Evolutionary conservation across 2,888 invertebrate species (phyloP).

Genomic region (Andrena bicolor): DNA sequence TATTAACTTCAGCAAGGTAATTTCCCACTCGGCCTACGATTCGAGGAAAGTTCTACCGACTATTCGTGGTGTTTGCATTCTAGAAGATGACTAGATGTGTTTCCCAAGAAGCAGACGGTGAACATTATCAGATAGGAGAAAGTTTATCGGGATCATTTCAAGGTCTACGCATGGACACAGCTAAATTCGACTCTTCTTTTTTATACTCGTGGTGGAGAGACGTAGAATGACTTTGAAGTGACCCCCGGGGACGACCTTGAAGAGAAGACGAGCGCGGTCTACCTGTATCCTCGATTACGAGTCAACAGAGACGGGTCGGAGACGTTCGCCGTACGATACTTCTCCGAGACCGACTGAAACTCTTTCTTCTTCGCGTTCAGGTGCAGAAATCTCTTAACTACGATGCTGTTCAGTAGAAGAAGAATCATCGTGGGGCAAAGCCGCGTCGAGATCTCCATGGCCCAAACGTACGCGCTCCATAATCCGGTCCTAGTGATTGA

Average conservation of each 20-base stretch:
- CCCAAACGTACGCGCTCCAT: slow-evolving; percentile 63
- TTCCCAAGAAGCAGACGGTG: not conserved
- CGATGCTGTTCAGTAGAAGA: slow-evolving; percentile 55
- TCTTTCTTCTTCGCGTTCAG: slow-evolving; percentile 59
- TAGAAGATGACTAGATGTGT: not conserved
- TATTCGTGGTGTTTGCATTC: not conserved
- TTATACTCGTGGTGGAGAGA: not conserved
- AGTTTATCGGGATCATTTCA: not conserved
- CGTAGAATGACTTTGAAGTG: not conserved
- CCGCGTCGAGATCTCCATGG: slow-evolving; percentile 52
- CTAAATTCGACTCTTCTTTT: not conserved
- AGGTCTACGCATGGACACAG: not conserved
- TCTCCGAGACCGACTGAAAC: slow-evolving; percentile 59
- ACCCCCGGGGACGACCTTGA: not conserved
- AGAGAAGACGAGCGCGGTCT: not conserved
- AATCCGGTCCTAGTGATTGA: slow-evolving; percentile 37
- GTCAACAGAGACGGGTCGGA: slow-evolving; percentile 50
- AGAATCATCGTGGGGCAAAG: slow-evolving; percentile 59
- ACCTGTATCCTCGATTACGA: slow-evolving; percentile 67
- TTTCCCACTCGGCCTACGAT: not conserved
- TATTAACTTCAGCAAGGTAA: slow-evolving; percentile 3
- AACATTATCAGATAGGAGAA: too few species aligned
- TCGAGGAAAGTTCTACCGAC: not conserved
- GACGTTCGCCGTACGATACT: slow-evolving; percentile 55
- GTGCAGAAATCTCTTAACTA: slow-evolving; percentile 61